These are phyloP conservation scores for Elachura formosa DNA, from an alignment of 2,113 vertebrate species.

Conservation along the genomic window DNA sequence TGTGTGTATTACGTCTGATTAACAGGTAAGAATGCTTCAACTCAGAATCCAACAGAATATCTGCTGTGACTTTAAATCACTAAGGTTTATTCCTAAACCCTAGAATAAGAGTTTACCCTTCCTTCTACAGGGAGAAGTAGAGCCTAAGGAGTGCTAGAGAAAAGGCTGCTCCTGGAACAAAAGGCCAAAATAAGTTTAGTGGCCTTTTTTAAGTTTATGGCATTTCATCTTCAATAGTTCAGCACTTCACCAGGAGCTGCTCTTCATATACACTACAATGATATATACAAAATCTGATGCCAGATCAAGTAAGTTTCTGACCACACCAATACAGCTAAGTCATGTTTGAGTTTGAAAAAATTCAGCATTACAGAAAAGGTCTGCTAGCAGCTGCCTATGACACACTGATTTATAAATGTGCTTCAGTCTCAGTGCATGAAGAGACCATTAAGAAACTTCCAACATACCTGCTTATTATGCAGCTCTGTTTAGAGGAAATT, in stretches of 20 bases:
- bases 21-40: neutral
- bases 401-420: neutral
- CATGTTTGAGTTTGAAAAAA: neutral
- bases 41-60: neutral
- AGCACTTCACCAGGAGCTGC: neutral
- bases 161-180: neutral
- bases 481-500: neutral
- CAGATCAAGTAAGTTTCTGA: neutral
- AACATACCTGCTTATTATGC: neutral
- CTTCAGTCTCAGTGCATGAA: neutral
- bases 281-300: neutral
- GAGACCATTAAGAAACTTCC: neutral
- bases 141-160: neutral
- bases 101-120: neutral
- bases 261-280: rapidly evolving
- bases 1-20: neutral
- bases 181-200: neutral
- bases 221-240: neutral
- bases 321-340: neutral
- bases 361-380: neutral
- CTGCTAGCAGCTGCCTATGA: neutral
- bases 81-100: neutral
- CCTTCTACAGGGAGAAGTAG: neutral
- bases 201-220: neutral
- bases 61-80: neutral